A percentile compares a stretch with the other conserved stretches of the same genome.
Evolutionary conservation across 1,140 invertebrate species (phyloP).

Genomic region (Drosophila novamexicana): DNA sequence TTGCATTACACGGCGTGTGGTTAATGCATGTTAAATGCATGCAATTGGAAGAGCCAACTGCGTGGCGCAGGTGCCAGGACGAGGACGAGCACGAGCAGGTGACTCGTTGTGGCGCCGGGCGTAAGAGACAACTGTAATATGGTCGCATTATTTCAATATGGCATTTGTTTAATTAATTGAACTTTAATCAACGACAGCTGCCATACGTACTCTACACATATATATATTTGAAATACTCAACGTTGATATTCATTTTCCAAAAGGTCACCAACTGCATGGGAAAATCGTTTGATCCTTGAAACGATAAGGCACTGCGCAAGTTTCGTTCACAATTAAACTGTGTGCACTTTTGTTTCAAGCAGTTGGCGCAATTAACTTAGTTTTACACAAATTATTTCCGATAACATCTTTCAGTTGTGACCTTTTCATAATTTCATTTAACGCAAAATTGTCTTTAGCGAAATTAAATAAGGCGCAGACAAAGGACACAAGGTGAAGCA

Average conservation of each 20-base stretch:
- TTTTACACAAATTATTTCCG: slow-evolving; percentile 69
- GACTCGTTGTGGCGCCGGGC: neutral
- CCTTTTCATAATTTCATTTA: slow-evolving; percentile 77
- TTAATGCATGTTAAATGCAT: slow-evolving; percentile 81
- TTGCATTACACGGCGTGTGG: slow-evolving; percentile 73
- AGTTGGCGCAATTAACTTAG: slow-evolving; percentile 36
- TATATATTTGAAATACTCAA: neutral
- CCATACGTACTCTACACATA: slow-evolving; percentile 14
- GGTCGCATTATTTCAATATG: slow-evolving; percentile 54
- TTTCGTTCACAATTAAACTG: slow-evolving; percentile 13
- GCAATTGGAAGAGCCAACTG: slow-evolving; percentile 34
- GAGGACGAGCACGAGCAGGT: neutral
- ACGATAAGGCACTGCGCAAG: neutral
- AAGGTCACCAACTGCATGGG: neutral
- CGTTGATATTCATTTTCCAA: slow-evolving; percentile 2
- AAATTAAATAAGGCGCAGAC: slow-evolving; percentile 69
- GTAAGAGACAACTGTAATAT: slow-evolving; percentile 45
- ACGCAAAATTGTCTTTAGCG: slow-evolving; percentile 62
- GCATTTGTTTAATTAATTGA: slow-evolving; percentile 79
- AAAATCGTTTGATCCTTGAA: no score
- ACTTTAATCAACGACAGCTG: slow-evolving; percentile 74
- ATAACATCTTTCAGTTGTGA: slow-evolving; percentile 57
- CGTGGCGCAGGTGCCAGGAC: slow-evolving; percentile 5
- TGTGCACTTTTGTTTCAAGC: slow-evolving; percentile 2
- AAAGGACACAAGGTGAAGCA: slow-evolving; percentile 1